phyloP scores from a whole-genome alignment of 2,113 vertebrate genomes.

The Plestiodon gilberti region DNA sequence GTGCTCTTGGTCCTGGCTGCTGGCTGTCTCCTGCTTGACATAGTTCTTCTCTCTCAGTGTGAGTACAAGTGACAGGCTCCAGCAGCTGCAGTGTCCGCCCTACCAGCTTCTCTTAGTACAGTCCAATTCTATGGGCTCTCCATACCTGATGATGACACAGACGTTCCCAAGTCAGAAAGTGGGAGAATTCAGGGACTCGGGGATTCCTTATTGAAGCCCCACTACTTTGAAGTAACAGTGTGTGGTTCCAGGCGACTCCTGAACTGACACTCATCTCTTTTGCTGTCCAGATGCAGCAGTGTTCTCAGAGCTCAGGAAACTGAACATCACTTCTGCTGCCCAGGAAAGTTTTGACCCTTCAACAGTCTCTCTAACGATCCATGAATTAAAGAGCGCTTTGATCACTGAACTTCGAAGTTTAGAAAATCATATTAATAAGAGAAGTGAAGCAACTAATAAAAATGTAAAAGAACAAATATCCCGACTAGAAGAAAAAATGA shows the following conservation, averaged over 20 bases:
- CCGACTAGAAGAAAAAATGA: background rate
- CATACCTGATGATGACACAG: background rate
- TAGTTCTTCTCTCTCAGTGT: slow-evolving; percentile 2
- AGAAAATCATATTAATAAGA: background rate
- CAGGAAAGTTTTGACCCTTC: background rate
- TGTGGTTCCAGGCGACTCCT: background rate
- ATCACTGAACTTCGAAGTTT: background rate
- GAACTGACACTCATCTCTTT: background rate
- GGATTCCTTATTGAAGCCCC: background rate
- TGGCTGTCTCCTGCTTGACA: background rate
- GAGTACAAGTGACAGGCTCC: background rate
- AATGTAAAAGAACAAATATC: background rate
- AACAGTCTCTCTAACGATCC: background rate
- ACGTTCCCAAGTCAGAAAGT: background rate
- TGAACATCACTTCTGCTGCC: background rate
- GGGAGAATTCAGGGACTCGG: background rate
- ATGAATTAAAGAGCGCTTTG: background rate
- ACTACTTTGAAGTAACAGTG: background rate
- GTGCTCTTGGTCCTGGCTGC: background rate
- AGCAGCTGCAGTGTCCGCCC: background rate
- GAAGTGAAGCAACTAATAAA: background rate
- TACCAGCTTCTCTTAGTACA: background rate
- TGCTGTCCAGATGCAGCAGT: background rate
- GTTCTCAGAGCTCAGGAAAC: background rate
- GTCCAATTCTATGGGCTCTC: background rate